Base-by-base conservation (phyloP, 1,140 invertebrate species). In the Homarus americanus region DNA sequence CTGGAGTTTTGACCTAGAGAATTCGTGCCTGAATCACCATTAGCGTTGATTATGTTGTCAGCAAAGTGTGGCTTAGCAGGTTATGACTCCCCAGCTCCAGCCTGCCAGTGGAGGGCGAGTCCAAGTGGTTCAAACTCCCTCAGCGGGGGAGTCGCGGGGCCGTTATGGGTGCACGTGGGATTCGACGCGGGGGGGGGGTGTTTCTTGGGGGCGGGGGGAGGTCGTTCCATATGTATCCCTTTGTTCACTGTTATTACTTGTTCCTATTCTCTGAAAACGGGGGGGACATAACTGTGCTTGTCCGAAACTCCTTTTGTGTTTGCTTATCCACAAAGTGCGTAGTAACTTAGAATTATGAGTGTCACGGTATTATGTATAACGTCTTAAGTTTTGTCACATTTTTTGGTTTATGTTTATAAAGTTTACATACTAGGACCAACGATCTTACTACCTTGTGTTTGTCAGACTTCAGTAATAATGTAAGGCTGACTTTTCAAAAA, bases 21-120 rank as follows among this genome's bases (percentile, higher is more conserved):
- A 66, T 83, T 75, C 69, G 49, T 90, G 66, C 80, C 58, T 40
- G 80, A 49, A 82, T 90, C 72, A 76, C 58, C 72, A 90, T 90
- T 83, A 82, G 66, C 38, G 63, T 83, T 83, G 80, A 90, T 90
- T 90, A 90, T 90, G 87, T 83, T 90, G 87, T 83, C 87, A 90
- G 87, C 87, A 75, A 75, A 83, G 79, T 90, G 80, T 90, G 87
- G 87, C 80, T 58, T 83, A 83, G 87, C 80, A 83, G 79, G 40
- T 63, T 90, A 83, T 78, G 79, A 41, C 34, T 44, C 85, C 75
- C 28, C 53, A 66, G 41, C 24, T 53, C 75, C 86, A 63, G 69
- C 78, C 87, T 32, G 78, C 40, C 66, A n/a, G 41, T 44, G 40
- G 24, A 40, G 49, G 80, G 87, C 44, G 44, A 82, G 79, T 90